Conservation (phyloP, 2,113 vertebrate species). For the Podarcis cretensis region DNA sequence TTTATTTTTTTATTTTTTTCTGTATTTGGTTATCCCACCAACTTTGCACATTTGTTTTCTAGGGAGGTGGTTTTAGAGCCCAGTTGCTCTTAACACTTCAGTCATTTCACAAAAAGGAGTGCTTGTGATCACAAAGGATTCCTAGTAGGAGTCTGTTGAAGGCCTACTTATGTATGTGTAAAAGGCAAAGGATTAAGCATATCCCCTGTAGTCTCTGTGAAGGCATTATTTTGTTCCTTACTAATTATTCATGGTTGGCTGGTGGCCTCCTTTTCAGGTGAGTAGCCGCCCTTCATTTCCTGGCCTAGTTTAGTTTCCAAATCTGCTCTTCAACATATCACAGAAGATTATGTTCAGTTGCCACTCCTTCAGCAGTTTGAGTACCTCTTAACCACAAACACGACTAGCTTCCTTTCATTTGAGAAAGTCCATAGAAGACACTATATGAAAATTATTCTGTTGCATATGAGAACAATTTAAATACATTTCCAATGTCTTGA, state of each 20-base stretch:
- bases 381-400: slow-evolving; percentile 14
- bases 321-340: neutral
- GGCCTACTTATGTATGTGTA: fast-evolving
- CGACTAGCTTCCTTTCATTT: slow-evolving; percentile 22
- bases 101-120: neutral
- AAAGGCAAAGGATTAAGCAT: neutral
- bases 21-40: neutral
- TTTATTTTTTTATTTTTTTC: too few species aligned
- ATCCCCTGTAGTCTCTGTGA: neutral
- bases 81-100: neutral
- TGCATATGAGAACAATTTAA: neutral
- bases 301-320: slow-evolving; percentile 65
- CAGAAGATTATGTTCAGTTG: slow-evolving; percentile 41
- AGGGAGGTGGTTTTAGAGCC: neutral
- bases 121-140: neutral
- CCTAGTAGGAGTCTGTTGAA: neutral
- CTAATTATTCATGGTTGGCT: slow-evolving; percentile 20
- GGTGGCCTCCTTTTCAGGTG: neutral
- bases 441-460: too few species aligned
- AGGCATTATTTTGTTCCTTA: slow-evolving; percentile 17
- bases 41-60: neutral
- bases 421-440: slow-evolving; percentile 3
- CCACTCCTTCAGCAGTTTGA: slow-evolving; percentile 40
- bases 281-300: slow-evolving; percentile 18
- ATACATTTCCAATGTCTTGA: neutral